Conservation (phyloP, 2,797 vertebrate genomes). For the Sebastes reedi region DNA sequence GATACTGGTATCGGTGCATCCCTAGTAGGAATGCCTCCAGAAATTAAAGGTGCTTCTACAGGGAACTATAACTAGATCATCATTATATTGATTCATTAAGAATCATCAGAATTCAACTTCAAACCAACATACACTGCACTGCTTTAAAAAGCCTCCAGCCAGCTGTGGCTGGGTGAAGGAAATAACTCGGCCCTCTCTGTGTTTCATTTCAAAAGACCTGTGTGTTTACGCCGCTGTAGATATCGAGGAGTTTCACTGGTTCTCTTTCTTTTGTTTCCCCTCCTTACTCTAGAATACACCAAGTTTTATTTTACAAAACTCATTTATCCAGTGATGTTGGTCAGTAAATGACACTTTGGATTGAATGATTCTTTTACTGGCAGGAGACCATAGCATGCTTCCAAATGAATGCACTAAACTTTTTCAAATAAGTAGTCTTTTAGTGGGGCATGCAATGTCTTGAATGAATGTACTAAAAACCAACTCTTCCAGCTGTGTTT, state of each 20-base stretch:
- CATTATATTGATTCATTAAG: not conserved
- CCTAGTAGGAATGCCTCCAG: not conserved
- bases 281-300: not conserved
- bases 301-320: not conserved
- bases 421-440: not conserved
- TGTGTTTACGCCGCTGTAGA: not conserved
- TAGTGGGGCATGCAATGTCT: not conserved
- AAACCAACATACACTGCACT: too few relatives aligned
- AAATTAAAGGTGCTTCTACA: not conserved
- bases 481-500: conserved; percentile 1
- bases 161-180: not conserved
- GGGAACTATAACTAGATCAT: not conserved
- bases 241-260: not conserved
- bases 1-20: too few relatives aligned
- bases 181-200: not conserved
- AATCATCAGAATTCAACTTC: too few relatives aligned
- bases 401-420: not conserved
- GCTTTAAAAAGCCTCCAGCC: not conserved
- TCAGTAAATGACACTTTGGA: not conserved
- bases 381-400: not conserved
- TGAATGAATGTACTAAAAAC: not conserved
- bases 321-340: not conserved
- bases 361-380: not conserved
- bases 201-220: too few relatives aligned
- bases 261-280: too few relatives aligned